These are phyloP conservation scores for Cyanoliseus patagonus DNA, from an alignment of 2,113 vertebrate species.

Conservation along the genomic window DNA sequence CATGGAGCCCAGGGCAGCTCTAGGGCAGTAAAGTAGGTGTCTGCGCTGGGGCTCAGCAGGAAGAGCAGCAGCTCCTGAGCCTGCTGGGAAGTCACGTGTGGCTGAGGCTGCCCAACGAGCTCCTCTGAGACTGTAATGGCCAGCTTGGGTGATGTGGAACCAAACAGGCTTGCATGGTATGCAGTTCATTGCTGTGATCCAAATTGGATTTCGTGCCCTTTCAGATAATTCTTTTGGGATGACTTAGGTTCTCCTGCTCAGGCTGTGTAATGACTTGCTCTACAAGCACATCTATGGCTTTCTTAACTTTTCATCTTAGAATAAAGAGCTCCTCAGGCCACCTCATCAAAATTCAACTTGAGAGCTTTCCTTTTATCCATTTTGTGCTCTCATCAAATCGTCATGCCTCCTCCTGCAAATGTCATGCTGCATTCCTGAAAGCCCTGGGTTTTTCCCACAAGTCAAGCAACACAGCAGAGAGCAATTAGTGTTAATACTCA, in stretches of 20 bases:
- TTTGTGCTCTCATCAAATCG: background rate
- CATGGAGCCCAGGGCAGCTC: background rate
- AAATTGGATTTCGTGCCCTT: background rate
- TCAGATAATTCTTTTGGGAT: background rate
- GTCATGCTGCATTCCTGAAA: background rate
- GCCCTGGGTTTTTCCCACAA: background rate
- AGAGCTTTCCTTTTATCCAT: background rate
- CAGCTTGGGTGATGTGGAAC: background rate
- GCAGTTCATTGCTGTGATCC: background rate
- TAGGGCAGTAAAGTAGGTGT: background rate
- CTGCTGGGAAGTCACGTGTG: background rate
- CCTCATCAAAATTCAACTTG: background rate
- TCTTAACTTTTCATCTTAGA: background rate
- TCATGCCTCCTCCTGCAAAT: background rate
- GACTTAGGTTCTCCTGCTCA: background rate
- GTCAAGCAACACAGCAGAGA: background rate
- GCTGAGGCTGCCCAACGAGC: background rate
- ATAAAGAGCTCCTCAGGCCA: background rate
- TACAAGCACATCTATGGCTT: background rate
- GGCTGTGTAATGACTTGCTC: background rate
- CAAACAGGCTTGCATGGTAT: background rate
- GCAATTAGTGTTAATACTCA: background rate
- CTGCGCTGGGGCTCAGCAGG: background rate
- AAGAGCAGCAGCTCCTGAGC: background rate
- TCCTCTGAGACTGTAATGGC: background rate